These are phyloP conservation scores for Harpalus rufipes DNA, from an alignment of 2,888 invertebrate species.

Conservation along the genomic window DNA sequence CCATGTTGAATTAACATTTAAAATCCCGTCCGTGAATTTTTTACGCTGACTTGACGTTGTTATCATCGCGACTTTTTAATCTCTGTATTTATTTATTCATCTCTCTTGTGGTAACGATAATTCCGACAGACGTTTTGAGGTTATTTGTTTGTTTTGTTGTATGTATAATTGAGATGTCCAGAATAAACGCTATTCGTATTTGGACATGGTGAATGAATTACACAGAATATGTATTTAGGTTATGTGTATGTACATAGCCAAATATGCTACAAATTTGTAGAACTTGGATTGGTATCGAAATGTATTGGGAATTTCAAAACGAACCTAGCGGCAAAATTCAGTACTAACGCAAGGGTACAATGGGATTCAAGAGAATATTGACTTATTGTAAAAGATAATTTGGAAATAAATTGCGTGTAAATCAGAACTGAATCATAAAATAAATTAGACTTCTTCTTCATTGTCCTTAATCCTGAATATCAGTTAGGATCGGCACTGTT, in stretches of 20 bases:
- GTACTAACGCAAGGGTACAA: too few species aligned
- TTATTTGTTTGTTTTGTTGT: conserved; percentile 39
- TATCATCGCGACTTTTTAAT: conserved; percentile 51
- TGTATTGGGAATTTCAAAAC: not conserved
- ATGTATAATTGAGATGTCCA: conserved; percentile 28
- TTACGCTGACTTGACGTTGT: conserved; percentile 51
- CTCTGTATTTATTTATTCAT: conserved; percentile 44
- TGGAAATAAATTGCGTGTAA: too few species aligned
- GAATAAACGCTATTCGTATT: not conserved
- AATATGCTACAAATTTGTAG: not conserved
- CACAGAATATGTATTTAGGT: not conserved
- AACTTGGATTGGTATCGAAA: not conserved
- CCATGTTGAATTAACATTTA: conserved; percentile 66
- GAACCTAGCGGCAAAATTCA: too few species aligned
- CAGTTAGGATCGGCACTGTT: too few species aligned
- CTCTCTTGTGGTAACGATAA: conserved; percentile 17
- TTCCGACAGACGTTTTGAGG: conserved; percentile 35
- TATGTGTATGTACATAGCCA: conserved; percentile 8
- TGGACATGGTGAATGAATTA: not conserved
- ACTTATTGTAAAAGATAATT: too few species aligned
- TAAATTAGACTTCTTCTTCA: too few species aligned
- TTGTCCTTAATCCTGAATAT: too few species aligned
- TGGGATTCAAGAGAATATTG: too few species aligned
- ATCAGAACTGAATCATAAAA: too few species aligned
- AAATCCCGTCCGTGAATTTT: conserved; percentile 60